Conservation (phyloP, 1,140 invertebrate genomes). For the Mya arenaria region DNA sequence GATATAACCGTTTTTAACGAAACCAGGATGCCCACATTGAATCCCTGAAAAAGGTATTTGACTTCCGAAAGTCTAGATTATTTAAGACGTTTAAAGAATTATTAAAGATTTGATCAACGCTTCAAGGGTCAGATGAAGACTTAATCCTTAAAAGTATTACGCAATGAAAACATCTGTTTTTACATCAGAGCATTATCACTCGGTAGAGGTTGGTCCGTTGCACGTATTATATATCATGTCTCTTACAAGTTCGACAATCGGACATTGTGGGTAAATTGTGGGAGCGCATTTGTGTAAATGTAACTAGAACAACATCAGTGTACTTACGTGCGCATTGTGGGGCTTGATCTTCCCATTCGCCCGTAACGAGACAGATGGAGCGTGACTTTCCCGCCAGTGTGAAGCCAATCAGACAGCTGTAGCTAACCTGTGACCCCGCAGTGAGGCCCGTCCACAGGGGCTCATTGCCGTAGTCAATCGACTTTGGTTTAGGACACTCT, state of each 20-base stretch:
- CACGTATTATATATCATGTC: not conserved
- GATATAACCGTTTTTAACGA: constrained; percentile 88
- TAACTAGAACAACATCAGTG: not conserved
- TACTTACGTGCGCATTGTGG: constrained; percentile 83
- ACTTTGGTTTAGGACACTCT: constrained; percentile 82
- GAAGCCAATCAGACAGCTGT: constrained; percentile 80
- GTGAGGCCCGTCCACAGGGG: constrained; percentile 56
- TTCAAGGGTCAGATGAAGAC: not conserved
- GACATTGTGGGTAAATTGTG: not conserved
- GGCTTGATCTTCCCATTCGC: constrained; percentile 77
- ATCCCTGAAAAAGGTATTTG: constrained; percentile 85
- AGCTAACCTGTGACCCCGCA: constrained; percentile 69
- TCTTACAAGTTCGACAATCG: not conserved
- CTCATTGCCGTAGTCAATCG: constrained; percentile 57
- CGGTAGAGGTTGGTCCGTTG: not conserved
- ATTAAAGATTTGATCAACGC: not conserved
- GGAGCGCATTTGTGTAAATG: not conserved
- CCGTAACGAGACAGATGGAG: constrained; percentile 77
- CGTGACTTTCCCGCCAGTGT: constrained; percentile 65
- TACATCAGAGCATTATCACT: not conserved
- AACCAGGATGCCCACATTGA: constrained; percentile 92
- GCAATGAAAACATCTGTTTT: not conserved
- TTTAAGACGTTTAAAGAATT: not conserved
- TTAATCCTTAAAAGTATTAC: not conserved
- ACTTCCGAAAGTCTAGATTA: not conserved